Evolutionary conservation across 2,888 invertebrate species (phyloP), one percentile per base, ranked within the genome.

Genomic region (Andrena minutula): DNA sequence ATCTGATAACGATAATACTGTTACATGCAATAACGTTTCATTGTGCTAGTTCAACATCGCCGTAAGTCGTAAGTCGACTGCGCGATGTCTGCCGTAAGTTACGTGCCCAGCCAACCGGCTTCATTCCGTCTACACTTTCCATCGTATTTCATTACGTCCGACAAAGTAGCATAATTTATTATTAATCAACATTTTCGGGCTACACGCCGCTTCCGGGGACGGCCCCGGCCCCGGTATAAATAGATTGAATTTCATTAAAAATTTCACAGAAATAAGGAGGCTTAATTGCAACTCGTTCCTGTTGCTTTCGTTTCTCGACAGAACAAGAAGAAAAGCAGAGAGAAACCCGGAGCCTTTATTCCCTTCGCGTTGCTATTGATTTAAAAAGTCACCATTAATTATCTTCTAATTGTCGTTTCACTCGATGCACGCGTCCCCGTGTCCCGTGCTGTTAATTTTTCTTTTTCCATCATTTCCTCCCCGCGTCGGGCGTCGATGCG

Each of bases 341-440:
- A 20, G 20, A 20, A 51, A 41, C 41, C 41, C 0, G 61, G 8
- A 23, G 20, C 20, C 23, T 10, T 16, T 63, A 20, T 73, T 74
- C 26, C 60, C 51, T 8, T 51, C 20, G 20, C 7, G 20, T 28
- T 12, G n/a, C 64, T 58, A 35, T 61, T 49, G 75, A 84, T 70
- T 79, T 71, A 78, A 79, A 16, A n/a, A 53, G 41, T 87, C 80
- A 75, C 79, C 75, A 87, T 89, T 88, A 90, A 90, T 90, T 89
- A 88, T 85, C 86, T 86, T 83, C 83, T 89, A 90, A 90, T 90
- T 89, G 87, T 83, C 88, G 83, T 78, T 84, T 75, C 68, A 74
- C 79, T 79, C 77, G 77, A 82, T 79, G 71, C 87, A 80, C 86
- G 73, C 64, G 85, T 85, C 82, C 68, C 75, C 68, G 49, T 47